Conservation (phyloP, 2,797 vertebrate genomes). For the Monodelphis domestica region DNA sequence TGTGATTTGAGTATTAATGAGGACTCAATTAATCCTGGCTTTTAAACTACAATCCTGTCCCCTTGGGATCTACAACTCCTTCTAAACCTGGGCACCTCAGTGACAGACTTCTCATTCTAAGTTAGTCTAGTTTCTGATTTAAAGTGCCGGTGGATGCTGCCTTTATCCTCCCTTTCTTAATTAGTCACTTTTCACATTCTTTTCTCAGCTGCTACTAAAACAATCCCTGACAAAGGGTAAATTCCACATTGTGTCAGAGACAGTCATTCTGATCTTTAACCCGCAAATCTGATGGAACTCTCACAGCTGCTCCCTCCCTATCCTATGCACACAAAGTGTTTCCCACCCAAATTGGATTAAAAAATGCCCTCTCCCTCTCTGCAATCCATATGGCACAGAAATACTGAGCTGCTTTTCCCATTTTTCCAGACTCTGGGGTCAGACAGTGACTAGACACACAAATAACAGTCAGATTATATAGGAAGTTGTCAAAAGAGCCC, state of each 20-base stretch:
- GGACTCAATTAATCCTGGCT: background rate
- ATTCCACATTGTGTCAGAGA: background rate
- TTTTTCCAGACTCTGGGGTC: slow-evolving; percentile 89
- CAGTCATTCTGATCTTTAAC: slow-evolving; percentile 68
- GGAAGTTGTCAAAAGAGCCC: slow-evolving; percentile 90
- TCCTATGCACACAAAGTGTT: slow-evolving; percentile 49
- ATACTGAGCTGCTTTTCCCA: slow-evolving; percentile 78
- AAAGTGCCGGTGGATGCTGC: slow-evolving; percentile 12
- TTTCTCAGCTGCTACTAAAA: slow-evolving; percentile 3
- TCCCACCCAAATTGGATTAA: slow-evolving; percentile 81
- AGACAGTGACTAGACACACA: slow-evolving; percentile 87
- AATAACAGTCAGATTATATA: slow-evolving; percentile 90
- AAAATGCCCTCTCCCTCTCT: slow-evolving; percentile 47
- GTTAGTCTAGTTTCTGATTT: background rate
- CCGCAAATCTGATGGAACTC: slow-evolving; percentile 51
- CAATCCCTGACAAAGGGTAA: slow-evolving; percentile 47
- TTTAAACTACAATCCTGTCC: background rate
- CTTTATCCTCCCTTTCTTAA: slow-evolving; percentile 7
- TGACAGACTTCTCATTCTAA: background rate
- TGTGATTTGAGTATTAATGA: background rate
- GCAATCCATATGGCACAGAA: slow-evolving; percentile 76
- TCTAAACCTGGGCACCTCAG: background rate
- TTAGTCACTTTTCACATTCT: slow-evolving; percentile 56
- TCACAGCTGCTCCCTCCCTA: slow-evolving; percentile 52
- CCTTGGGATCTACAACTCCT: background rate